Evolutionary conservation across 2,113 vertebrate species (phyloP).

Genomic region (Megalops atlanticus): DNA sequence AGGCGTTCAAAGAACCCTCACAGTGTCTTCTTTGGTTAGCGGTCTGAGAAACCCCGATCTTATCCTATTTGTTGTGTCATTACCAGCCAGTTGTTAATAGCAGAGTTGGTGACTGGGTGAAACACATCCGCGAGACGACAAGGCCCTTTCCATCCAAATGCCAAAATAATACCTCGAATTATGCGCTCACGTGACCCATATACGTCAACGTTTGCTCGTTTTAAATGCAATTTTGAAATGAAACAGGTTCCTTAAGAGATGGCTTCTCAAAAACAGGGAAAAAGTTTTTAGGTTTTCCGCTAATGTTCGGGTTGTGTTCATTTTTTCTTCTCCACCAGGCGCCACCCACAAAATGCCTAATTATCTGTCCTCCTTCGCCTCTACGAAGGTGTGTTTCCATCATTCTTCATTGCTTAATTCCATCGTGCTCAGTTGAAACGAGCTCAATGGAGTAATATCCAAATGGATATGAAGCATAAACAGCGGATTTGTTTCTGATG

Average conservation of each 20-base stretch:
- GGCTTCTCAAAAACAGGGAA: constrained; percentile 31
- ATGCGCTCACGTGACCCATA: constrained; percentile 58
- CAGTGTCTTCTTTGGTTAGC: constrained; percentile 31
- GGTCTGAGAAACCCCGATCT: constrained; percentile 33
- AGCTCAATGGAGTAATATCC: constrained; percentile 51
- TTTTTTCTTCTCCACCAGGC: neutral
- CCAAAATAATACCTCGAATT: constrained; percentile 58
- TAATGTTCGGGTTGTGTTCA: neutral
- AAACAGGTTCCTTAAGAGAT: constrained; percentile 1
- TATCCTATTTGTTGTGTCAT: constrained; percentile 38
- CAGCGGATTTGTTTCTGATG: constrained; percentile 37
- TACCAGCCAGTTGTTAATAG: constrained; percentile 38
- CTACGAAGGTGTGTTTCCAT: neutral
- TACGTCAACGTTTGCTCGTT: constrained; percentile 59
- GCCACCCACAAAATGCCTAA: constrained; percentile 5
- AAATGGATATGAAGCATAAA: constrained; percentile 31
- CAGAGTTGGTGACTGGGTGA: constrained; percentile 50
- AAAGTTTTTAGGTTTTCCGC: constrained; percentile 1
- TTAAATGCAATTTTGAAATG: constrained; percentile 44
- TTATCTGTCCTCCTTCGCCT: too few species aligned
- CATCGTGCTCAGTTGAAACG: constrained; percentile 53
- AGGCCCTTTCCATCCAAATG: constrained; percentile 44
- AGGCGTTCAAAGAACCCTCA: constrained; percentile 41
- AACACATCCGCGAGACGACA: constrained; percentile 36
- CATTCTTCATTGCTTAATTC: neutral